A percentile compares a stretch with the other conserved stretches of the same genome.
These are phyloP conservation scores for Oryctes rhinoceros DNA, from an alignment of 1,140 invertebrate genomes.

Conservation along the genomic window DNA sequence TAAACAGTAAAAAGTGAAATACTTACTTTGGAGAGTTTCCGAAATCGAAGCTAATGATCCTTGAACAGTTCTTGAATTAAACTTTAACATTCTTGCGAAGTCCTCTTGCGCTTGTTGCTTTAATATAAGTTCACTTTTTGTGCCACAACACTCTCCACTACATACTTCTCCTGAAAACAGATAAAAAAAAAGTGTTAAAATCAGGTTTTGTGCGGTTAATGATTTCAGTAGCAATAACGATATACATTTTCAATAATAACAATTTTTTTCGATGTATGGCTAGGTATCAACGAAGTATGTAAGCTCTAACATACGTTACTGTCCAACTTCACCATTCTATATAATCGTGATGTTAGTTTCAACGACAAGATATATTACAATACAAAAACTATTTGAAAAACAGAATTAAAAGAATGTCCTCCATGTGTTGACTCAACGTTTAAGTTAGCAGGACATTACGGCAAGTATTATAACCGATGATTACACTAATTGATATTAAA, in stretches of 20 bases:
- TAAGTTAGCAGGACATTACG: not conserved
- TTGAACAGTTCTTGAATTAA: constrained; percentile 69
- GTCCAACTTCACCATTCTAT: no score
- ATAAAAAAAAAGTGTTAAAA: constrained; percentile 24
- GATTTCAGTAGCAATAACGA: no score
- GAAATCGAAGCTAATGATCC: constrained; percentile 71
- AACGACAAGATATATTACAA: no score
- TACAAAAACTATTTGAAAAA: no score
- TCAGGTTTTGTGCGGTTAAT: no score
- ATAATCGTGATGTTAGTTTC: no score
- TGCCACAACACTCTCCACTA: constrained; percentile 68
- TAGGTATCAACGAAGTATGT: no score
- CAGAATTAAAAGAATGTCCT: no score
- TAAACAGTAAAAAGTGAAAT: not conserved
- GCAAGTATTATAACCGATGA: not conserved
- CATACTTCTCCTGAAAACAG: constrained; percentile 65
- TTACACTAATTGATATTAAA: not conserved
- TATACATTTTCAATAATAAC: no score
- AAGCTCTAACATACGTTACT: no score
- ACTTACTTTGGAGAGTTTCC: constrained; percentile 70
- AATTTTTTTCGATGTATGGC: no score
- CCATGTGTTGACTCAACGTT: not conserved
- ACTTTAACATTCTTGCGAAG: constrained; percentile 66
- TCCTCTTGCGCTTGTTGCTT: constrained; percentile 66
- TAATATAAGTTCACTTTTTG: constrained; percentile 65